Base-by-base conservation (phyloP, 2,888 invertebrate species). In the Pollenia amentaria region DNA sequence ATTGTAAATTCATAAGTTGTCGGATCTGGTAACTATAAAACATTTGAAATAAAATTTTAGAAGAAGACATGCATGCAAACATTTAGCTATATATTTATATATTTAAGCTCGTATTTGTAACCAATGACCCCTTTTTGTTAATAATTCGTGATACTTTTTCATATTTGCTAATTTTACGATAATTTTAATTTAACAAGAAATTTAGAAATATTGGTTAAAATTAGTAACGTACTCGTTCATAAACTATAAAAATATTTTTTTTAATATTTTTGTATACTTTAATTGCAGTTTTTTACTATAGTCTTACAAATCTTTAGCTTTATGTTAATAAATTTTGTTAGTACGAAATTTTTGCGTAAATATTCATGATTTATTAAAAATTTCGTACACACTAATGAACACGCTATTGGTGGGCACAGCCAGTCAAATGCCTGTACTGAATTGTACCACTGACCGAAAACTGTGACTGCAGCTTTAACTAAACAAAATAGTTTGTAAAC, bases 341-440 rank as follows among this genome's bases (percentile, higher is more conserved):
- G 29, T 11, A 57, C 14, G 38, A 57, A 16, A 11, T 42, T n/a
- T 84, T 84, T 84, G 72, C 77, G 77, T 78, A 84, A 84, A 78
- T 78, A 57, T 65, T 72, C 78, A 78, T 78, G 72, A 53, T 62
- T 60, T 57, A 18, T 40, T 16, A 21, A 51, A 65, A 73, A 64
- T 70, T 46, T 65, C 46, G 29, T 38, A 21, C 65, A 53, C 77
- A 55, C 48, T 40, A 10, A 21, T n/a, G 29, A 29, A 29, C 29
- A 29, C 29, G 29, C 29, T 29, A 29, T 29, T 29, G 29, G 29
- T 29, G 29, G 29, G 29, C 29, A 29, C 29, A 3, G 29, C 6
- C 29, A 29, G 29, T 29, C 67, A 51, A 38, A 48, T 51, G 44
- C 16, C 16, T 57, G 11, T 55, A 67, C 57, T 21, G 14, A 42